Conservation (phyloP, 2,888 invertebrate species). For the Isoperla grammatica region DNA sequence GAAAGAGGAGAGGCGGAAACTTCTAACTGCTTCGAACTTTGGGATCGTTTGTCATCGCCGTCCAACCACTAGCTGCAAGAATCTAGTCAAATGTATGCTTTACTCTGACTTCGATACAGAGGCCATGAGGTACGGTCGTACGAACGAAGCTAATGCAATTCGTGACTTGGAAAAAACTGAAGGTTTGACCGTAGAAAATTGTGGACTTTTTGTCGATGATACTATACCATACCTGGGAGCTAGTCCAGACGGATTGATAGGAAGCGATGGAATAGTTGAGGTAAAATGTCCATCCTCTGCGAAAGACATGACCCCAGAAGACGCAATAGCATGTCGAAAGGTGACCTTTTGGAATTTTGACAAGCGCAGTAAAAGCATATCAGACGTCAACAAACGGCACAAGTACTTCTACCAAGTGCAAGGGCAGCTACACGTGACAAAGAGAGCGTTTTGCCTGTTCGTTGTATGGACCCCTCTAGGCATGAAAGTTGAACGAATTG, state of each 20-base stretch:
- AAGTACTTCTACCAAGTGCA: no score
- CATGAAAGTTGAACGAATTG: slow-evolving; percentile 15
- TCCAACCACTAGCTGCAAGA: no score
- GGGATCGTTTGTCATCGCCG: no score
- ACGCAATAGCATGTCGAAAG: neutral
- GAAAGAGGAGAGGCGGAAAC: no score
- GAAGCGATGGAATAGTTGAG: neutral
- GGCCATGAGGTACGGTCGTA: no score
- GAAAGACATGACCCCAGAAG: neutral
- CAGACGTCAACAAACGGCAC: slow-evolving; percentile 19
- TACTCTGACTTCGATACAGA: neutral
- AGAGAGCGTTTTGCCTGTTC: neutral
- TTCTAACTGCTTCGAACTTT: no score
- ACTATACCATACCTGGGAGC: no score
- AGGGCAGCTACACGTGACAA: slow-evolving; percentile 10
- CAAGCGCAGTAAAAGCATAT: slow-evolving; percentile 7
- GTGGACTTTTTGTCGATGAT: no score
- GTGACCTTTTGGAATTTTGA: neutral
- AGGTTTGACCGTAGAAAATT: no score
- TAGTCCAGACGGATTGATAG: no score
- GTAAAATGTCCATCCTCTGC: neutral
- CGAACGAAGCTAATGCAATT: no score
- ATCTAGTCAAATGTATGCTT: neutral
- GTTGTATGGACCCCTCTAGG: slow-evolving; percentile 24
- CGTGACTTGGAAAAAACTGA: no score